Conservation (phyloP, 2,797 vertebrate genomes). For the Clangula hyemalis region DNA sequence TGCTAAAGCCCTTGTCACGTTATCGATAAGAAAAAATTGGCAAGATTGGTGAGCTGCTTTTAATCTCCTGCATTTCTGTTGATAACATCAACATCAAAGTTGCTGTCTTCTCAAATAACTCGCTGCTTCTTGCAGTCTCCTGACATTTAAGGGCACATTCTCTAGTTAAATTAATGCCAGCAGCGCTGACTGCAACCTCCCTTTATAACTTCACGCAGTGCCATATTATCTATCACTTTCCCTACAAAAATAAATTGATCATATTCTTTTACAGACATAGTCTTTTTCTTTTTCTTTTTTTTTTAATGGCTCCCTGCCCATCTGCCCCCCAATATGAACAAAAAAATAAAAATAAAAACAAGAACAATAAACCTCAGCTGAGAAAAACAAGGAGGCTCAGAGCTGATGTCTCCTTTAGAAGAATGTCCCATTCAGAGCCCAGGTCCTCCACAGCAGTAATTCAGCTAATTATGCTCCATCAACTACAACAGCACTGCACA, state of each 20-base stretch:
- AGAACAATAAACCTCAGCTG: background rate
- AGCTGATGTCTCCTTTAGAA: background rate
- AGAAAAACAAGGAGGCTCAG: background rate
- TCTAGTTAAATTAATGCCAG: constrained; percentile 59
- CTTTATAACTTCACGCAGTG: constrained; percentile 58
- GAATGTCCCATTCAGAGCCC: background rate
- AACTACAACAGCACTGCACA: background rate
- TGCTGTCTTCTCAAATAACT: constrained; percentile 64
- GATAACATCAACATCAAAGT: constrained; percentile 48
- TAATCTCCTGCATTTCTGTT: constrained; percentile 26
- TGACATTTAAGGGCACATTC: constrained; percentile 70
- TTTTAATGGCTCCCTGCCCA: background rate
- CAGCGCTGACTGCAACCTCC: constrained; percentile 59
- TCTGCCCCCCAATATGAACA: background rate
- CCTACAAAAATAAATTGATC: constrained; percentile 56
- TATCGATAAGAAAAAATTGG: background rate
- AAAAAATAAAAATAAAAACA: background rate
- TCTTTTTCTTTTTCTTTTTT: background rate
- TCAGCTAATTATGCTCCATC: background rate
- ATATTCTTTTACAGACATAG: constrained; percentile 38
- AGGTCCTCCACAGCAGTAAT: background rate
- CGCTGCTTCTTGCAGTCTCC: constrained; percentile 46
- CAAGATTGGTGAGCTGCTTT: constrained; percentile 14
- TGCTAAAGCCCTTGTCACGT: background rate
- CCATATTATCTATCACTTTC: constrained; percentile 45